phyloP scores from a whole-genome alignment of 2,797 vertebrate genomes.

The Falco concolor region DNA sequence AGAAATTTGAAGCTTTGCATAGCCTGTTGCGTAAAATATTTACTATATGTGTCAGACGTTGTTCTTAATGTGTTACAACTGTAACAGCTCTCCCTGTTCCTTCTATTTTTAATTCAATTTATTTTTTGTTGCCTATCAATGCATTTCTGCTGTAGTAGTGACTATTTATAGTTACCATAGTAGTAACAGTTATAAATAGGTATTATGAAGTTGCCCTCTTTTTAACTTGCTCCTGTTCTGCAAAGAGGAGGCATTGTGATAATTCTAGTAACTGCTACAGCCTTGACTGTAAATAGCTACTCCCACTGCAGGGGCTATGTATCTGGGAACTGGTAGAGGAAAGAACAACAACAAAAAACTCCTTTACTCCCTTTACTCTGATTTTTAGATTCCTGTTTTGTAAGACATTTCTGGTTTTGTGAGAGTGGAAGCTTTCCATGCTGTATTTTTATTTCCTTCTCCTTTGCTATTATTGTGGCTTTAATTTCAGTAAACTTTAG shows the following conservation, averaged over 20 bases:
- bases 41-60: background rate
- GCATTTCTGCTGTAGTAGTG: background rate
- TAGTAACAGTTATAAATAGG: background rate
- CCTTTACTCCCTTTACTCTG: background rate
- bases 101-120: background rate
- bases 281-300: slow-evolving; percentile 5
- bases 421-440: background rate
- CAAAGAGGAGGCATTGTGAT: background rate
- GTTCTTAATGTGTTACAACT: background rate
- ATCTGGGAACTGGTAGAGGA: background rate
- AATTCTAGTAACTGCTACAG: background rate
- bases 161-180: background rate
- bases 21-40: background rate
- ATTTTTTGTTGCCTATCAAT: background rate
- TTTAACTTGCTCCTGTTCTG: background rate
- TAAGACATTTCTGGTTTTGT: background rate
- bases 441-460: background rate
- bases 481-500: background rate
- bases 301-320: background rate
- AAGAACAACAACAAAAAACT: background rate
- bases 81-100: background rate
- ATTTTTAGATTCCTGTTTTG: slow-evolving; percentile 13
- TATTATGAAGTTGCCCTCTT: background rate
- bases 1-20: background rate
- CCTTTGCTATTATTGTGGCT: background rate